Percentiles rank a stretch among this genome's conserved stretches.
Conservation (phyloP, 2,113 vertebrate species). For the Crotalus helleri region DNA sequence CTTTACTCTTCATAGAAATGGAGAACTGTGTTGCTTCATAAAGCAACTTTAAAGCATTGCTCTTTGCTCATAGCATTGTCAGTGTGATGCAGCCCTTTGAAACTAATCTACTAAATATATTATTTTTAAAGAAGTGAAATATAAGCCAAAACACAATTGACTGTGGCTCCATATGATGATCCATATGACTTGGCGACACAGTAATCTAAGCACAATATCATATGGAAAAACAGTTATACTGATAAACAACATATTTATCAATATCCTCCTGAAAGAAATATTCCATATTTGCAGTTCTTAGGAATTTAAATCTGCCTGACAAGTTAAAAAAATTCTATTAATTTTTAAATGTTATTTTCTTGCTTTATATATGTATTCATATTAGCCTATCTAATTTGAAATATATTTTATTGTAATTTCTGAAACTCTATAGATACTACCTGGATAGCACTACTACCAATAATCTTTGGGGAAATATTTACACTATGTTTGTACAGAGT, state of each 20-base stretch:
- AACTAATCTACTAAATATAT: not conserved
- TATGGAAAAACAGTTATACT: not conserved
- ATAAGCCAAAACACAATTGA: not conserved
- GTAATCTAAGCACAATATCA: not conserved
- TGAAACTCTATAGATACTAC: not conserved
- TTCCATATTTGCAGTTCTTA: not conserved
- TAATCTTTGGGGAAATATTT: not conserved
- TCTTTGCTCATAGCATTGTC: not conserved
- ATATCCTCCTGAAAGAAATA: not conserved
- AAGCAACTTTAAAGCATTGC: not conserved
- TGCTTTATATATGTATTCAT: not conserved
- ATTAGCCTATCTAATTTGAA: not conserved
- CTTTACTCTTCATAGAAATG: too few species aligned
- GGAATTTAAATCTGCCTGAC: not conserved
- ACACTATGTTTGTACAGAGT: not conserved
- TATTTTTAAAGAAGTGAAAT: not conserved
- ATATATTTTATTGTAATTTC: not conserved
- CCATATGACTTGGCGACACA: not conserved
- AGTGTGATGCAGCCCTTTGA: not conserved
- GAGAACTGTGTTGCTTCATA: not conserved
- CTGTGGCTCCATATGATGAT: not conserved
- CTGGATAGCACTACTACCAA: not conserved
- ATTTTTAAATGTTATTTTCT: not conserved
- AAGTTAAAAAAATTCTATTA: not conserved
- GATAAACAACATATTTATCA: not conserved